These are phyloP conservation scores for Mormyrops boulengeri DNA, from an alignment of 2,797 vertebrate species.

Conservation along the genomic window DNA sequence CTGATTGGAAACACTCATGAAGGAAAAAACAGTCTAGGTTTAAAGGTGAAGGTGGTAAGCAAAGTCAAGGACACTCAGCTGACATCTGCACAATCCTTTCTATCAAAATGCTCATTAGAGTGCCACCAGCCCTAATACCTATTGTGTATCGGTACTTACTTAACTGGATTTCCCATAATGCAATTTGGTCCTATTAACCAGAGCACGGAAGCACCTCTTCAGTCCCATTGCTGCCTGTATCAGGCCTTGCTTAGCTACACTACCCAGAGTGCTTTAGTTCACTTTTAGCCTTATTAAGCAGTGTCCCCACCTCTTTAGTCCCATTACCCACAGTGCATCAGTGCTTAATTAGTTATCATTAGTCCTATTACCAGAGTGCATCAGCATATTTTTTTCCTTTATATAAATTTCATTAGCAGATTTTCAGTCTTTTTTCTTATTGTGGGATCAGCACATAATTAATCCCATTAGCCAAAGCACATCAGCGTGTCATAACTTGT, in stretches of 20 bases:
- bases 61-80: neutral
- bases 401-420: conserved; percentile 6
- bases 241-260: neutral
- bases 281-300: neutral
- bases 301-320: neutral
- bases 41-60: neutral
- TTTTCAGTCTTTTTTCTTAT: neutral
- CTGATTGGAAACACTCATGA: neutral
- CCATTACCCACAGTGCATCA: conserved; percentile 10
- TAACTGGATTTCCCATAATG: neutral
- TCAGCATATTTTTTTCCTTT: neutral
- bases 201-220: neutral
- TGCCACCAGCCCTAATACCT: neutral
- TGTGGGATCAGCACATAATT: conserved; percentile 7
- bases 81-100: neutral
- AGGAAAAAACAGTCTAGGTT: neutral
- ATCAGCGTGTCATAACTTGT: neutral
- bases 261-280: neutral
- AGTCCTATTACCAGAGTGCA: conserved; percentile 11
- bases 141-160: neutral
- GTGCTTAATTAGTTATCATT: conserved; percentile 11
- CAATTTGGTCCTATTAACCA: neutral
- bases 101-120: neutral
- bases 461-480: neutral
- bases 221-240: neutral